These are phyloP conservation scores for Drosophila nasuta DNA, from an alignment of 1,140 invertebrate genomes.

Conservation along the genomic window DNA sequence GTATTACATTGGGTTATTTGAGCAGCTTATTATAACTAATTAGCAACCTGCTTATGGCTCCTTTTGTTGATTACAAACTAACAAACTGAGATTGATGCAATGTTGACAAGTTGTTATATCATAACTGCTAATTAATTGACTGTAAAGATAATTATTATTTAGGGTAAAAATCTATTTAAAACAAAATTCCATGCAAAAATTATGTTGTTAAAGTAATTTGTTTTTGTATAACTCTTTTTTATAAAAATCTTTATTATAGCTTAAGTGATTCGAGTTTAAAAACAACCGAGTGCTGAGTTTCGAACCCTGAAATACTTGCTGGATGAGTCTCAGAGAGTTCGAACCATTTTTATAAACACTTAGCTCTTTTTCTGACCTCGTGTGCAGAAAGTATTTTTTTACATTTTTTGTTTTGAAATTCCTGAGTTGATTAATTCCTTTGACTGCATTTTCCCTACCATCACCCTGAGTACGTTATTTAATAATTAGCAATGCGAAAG, in stretches of 20 bases:
- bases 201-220: constrained; percentile 70
- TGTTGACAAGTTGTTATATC: constrained; percentile 1
- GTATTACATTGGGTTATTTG: background rate
- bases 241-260: constrained; percentile 78
- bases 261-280: constrained; percentile 83
- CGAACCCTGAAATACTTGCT: constrained; percentile 60
- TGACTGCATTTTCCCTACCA: constrained; percentile 20
- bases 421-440: constrained; percentile 10
- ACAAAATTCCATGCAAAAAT: constrained; percentile 29
- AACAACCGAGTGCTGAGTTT: constrained; percentile 78
- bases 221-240: constrained; percentile 72
- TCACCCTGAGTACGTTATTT: constrained; percentile 15
- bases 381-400: constrained; percentile 31
- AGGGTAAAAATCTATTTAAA: background rate
- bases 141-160: constrained; percentile 11
- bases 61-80: constrained; percentile 83
- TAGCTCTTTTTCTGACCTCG: constrained; percentile 16
- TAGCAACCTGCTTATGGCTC: constrained; percentile 52
- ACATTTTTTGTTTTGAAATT: constrained; percentile 26
- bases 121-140: constrained; percentile 5
- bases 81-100: constrained; percentile 33
- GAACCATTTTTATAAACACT: constrained; percentile 20
- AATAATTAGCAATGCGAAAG: constrained; percentile 6
- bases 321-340: constrained; percentile 68
- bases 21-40: constrained; percentile 15